Conservation (phyloP, 2,888 invertebrate genomes). For the Epinotia nisella region DNA sequence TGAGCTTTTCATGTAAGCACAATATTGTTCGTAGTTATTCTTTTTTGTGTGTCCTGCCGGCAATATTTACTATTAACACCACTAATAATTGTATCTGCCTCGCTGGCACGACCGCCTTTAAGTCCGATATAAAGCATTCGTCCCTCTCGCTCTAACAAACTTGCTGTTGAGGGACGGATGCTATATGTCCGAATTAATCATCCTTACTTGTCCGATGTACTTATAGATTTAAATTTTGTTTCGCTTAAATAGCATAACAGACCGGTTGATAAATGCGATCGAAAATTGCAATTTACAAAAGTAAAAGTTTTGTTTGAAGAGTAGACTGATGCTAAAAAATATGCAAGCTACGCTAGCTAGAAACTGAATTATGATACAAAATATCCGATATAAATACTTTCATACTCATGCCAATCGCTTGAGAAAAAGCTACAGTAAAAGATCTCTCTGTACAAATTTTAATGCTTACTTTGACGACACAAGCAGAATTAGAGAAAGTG, state of each 20-base stretch:
- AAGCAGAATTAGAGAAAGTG: constrained; percentile 9
- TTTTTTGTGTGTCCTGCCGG: background rate
- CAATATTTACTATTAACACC: background rate
- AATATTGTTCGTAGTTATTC: background rate
- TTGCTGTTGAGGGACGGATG: background rate
- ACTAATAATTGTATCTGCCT: too few relatives aligned
- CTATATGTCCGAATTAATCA: background rate
- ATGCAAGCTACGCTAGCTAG: constrained; percentile 36
- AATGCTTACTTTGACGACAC: constrained; percentile 31
- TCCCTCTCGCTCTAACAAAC: background rate
- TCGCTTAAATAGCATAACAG: background rate
- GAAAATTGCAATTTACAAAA: background rate
- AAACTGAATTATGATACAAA: constrained; percentile 30
- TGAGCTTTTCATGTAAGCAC: constrained; percentile 13
- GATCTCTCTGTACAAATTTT: constrained; percentile 28
- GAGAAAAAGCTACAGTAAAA: constrained; percentile 29
- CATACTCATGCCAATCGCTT: constrained; percentile 42
- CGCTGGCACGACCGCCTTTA: background rate
- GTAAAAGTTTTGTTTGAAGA: constrained; percentile 7
- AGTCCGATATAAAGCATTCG: background rate
- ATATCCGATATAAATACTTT: constrained; percentile 30
- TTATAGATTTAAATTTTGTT: background rate
- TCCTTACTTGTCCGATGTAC: background rate
- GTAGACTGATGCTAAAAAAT: constrained; percentile 1
- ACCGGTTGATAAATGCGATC: background rate